These are phyloP conservation scores for Stenurella melanura DNA, from an alignment of 2,888 invertebrate species.

Conservation along the genomic window DNA sequence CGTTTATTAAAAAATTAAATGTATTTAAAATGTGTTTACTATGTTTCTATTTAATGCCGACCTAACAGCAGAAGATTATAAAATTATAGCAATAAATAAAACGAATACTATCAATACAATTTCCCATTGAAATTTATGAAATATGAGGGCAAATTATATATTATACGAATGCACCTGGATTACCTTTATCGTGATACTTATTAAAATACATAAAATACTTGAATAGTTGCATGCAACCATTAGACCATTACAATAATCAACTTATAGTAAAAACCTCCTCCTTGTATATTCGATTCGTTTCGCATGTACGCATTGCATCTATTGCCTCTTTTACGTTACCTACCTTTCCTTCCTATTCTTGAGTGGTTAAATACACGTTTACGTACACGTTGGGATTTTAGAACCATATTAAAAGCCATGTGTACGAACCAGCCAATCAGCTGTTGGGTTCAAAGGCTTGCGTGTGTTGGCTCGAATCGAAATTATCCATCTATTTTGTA, in stretches of 20 bases:
- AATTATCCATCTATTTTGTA: conserved; percentile 33
- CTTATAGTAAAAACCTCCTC: conserved; percentile 13
- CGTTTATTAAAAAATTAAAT: no score
- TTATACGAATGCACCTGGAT: conserved; percentile 42
- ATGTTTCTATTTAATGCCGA: not conserved
- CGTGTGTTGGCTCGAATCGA: conserved; percentile 31
- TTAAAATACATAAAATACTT: conserved; percentile 45
- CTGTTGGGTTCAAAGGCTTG: conserved; percentile 26
- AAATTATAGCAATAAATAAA: conserved; percentile 48
- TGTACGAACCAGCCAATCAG: conserved; percentile 31
- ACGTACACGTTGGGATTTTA: conserved; percentile 29
- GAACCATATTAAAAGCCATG: conserved; percentile 24
- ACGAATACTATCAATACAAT: conserved; percentile 47
- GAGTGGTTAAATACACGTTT: conserved; percentile 13
- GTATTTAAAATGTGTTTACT: no score
- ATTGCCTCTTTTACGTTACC: not conserved
- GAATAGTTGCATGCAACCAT: conserved; percentile 33
- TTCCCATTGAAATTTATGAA: conserved; percentile 50
- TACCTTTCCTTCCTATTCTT: conserved; percentile 1
- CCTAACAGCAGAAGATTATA: conserved; percentile 16
- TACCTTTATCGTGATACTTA: conserved; percentile 40
- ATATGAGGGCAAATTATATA: conserved; percentile 48
- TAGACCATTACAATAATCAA: conserved; percentile 35
- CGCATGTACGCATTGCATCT: conserved; percentile 16
- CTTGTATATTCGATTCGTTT: conserved; percentile 4